Percentiles rank a stretch among this genome's conserved stretches.
Evolutionary conservation across 2,888 invertebrate genomes (phyloP).

Genomic region (Cyclophora punctaria): DNA sequence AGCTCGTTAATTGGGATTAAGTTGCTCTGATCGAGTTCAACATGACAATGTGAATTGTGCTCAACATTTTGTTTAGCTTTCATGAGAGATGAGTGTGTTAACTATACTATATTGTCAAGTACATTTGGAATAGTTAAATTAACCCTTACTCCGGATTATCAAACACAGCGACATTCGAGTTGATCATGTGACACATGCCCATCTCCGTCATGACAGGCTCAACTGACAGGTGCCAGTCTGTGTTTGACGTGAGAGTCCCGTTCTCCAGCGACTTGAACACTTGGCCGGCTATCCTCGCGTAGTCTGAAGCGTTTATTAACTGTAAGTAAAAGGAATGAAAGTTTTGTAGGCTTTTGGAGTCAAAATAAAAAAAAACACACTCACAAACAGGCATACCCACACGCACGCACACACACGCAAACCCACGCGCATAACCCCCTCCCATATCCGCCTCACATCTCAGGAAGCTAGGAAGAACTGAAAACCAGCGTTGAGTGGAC

Average conservation of each 20-base stretch:
- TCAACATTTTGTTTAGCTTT: too few relatives aligned
- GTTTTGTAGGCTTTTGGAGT: too few relatives aligned
- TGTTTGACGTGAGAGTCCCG: conserved; percentile 36
- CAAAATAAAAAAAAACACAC: too few relatives aligned
- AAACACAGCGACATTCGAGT: conserved; percentile 77
- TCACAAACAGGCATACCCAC: too few relatives aligned
- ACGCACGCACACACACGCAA: too few relatives aligned
- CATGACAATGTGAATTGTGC: too few relatives aligned
- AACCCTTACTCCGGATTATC: conserved; percentile 69
- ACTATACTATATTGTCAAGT: neutral
- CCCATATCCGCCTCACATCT: too few relatives aligned
- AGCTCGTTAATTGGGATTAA: too few relatives aligned
- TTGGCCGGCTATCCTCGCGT: conserved; percentile 37
- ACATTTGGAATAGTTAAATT: neutral
- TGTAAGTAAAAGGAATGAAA: conserved; percentile 11
- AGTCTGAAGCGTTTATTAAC: conserved; percentile 46
- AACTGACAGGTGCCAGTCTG: conserved; percentile 56
- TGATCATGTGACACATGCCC: conserved; percentile 81
- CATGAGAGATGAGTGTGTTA: neutral
- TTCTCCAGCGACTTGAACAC: conserved; percentile 41
- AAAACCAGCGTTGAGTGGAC: too few relatives aligned
- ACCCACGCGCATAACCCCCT: too few relatives aligned
- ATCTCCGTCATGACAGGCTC: conserved; percentile 78
- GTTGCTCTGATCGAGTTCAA: too few relatives aligned
- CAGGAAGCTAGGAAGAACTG: too few relatives aligned